Evolutionary conservation across 2,797 vertebrate genomes (phyloP), one percentile per base, ranked within the genome.

Genomic region (Acanthopagrus latus): DNA sequence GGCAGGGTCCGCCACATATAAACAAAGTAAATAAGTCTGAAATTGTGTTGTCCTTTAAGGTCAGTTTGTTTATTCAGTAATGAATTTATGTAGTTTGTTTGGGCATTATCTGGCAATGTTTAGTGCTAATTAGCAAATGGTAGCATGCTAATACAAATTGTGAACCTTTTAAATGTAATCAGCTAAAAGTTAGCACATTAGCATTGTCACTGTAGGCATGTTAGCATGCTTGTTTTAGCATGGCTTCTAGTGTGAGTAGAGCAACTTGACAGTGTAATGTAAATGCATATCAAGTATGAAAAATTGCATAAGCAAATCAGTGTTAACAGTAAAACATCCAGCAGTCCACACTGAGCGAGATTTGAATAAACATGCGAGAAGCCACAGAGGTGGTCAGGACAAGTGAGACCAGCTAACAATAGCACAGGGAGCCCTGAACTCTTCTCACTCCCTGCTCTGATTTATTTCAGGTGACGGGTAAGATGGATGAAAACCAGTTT

Each of bases 401-500:
- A 23, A 58, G 41, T 7, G 0, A 11, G 56, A 43, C 11, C 2
- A 3, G 20, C 41, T 60, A 59, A 25, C 13, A 16, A 9, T 38
- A 38, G 14, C n/a, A 64, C 20, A 43, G 14, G 3, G 2, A 20
- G 0, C 5, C 5, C 10, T 64, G 5, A 17, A 4, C 23, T 38
- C 1, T n/a, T 56, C 72, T 86, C n/a, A 83, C 44, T 21, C 62
- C 77, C 33, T 4, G 43, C 64, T 84, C 25, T 67, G 57, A 48
- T 48, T 79, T 2, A 0, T 71, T 67, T 27, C 85, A 99, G 98
- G 98, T 98, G 78, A 97, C 98, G 14, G 98, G 98, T 7, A 99
- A 99, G 89, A 99, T 99, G 98, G 98, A 99, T 0, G 98, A 99
- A 93, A 99, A 99, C 95, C 98, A 99, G 93, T 99, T 99, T 91